Base-by-base conservation (phyloP, 2,113 vertebrate genomes). In the Cichladusa arquata region DNA sequence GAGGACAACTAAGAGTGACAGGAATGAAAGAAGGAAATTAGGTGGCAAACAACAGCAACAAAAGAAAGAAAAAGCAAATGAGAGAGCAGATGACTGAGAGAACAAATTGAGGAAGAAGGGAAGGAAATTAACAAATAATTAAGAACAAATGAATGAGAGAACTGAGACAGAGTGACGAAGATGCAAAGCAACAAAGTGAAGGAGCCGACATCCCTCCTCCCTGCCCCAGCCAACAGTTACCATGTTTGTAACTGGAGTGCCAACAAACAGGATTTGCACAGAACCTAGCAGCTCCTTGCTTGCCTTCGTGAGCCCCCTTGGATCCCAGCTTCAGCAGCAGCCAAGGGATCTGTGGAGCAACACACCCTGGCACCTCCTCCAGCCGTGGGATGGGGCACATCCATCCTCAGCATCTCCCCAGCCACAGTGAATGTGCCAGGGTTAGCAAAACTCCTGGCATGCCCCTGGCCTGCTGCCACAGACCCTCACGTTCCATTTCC, bases 101-200 rank as follows among this genome's bases (percentile, higher is more conserved):
- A 93, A 95, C 93, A 95, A 97, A 96, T 93, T 90, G 91, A 89
- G 86, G 78, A 95, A 92, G 89, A 92, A 96, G 61, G 81, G 84
- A 94, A 97, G 94, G 94, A 97, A 96, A 96, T 96, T 91, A 95
- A 95, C 94, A 95, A 95, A 95, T 93, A 95, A 97, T 95, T 94
- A 94, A 90, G 86, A 91, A 95, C 73, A 91, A 95, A 92, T 88
- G 93, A 97, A 92, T 82, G 87, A 82, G 81, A 87, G 81, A 92
- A 79, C 73, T 60, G 78, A 90, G 85, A 88, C 66, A 69, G 72
- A 81, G 81, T 71, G 86, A 87, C 6, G 0, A 84, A 89, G 93
- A 93, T 38, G 45, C 89, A 87, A 81, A 94, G 81, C 58, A 93
- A 76, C 66, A 74, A 79, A 80, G 90, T 80, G 71, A 90, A 92